phyloP scores from a whole-genome alignment of 2,113 vertebrate genomes.

The Brienomyrus brachyistius region DNA sequence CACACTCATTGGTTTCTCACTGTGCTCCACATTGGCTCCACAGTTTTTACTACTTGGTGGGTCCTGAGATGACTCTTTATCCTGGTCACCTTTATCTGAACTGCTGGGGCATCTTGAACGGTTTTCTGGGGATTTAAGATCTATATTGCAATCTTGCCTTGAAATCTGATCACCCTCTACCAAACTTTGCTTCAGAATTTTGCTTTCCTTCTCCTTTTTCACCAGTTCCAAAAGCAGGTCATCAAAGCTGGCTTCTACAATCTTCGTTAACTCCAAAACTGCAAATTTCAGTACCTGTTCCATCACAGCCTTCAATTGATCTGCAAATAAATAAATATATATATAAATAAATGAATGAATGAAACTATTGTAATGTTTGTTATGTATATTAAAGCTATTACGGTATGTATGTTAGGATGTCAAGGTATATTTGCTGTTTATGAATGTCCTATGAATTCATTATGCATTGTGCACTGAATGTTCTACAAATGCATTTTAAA shows the following conservation, averaged over 20 bases:
- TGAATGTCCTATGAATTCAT: no score
- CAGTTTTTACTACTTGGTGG: constrained; percentile 41
- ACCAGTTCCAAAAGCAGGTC: constrained; percentile 64
- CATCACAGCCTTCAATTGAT: constrained; percentile 64
- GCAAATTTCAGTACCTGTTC: constrained; percentile 61
- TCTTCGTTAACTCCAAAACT: constrained; percentile 57
- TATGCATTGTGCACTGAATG: no score
- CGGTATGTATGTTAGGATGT: not conserved
- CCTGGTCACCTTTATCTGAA: not conserved
- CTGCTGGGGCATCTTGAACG: not conserved
- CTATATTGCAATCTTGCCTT: not conserved
- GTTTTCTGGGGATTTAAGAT: not conserved
- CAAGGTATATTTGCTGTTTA: no score
- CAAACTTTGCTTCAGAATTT: constrained; percentile 43
- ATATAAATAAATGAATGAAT: not conserved
- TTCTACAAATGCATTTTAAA: no score
- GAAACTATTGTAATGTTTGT: not conserved
- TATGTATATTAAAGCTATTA: not conserved
- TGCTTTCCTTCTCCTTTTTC: constrained; percentile 59
- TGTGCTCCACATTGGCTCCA: constrained; percentile 32
- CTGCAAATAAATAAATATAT: constrained; percentile 31
- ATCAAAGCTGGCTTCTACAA: constrained; percentile 64
- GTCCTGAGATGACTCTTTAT: constrained; percentile 33
- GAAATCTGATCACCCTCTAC: not conserved
- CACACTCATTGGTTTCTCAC: not conserved